Evolutionary conservation across 2,797 vertebrate genomes (phyloP).

Genomic region (Sternarchorhynchus goeldii): DNA sequence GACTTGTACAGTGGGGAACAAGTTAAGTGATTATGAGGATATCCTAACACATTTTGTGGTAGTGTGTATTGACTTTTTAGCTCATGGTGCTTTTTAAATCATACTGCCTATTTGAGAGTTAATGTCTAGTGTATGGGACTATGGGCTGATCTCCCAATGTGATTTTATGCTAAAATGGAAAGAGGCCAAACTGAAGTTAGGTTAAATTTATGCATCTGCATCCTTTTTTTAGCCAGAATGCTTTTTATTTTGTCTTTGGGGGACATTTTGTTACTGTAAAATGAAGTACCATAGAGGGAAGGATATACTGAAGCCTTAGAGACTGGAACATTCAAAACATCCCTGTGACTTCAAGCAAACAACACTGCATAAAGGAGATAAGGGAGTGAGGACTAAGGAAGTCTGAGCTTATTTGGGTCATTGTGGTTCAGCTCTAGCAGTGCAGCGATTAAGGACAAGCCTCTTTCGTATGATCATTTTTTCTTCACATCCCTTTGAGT

Average conservation of each 20-base stretch:
- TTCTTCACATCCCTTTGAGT: conserved; percentile 50
- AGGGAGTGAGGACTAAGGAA: conserved; percentile 63
- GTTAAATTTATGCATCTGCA: too few species aligned
- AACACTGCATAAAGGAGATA: conserved; percentile 67
- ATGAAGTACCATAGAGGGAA: conserved; percentile 9
- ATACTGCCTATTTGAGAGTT: too few species aligned
- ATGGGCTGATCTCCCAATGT: background rate
- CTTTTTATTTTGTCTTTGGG: conserved; percentile 19
- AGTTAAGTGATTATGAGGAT: too few species aligned
- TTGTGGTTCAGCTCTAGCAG: conserved; percentile 54
- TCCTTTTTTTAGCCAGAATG: conserved; percentile 12
- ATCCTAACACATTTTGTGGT: too few species aligned
- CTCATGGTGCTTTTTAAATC: too few species aligned
- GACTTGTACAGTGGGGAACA: too few species aligned
- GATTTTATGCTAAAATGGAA: conserved; percentile 7
- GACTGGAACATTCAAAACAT: conserved; percentile 34
- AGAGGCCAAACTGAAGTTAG: background rate
- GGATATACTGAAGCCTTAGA: background rate
- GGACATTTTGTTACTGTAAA: conserved; percentile 17
- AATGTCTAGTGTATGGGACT: too few species aligned
- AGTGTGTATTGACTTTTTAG: too few species aligned
- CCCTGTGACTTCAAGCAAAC: conserved; percentile 65
- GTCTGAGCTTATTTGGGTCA: conserved; percentile 61
- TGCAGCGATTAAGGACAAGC: conserved; percentile 61
- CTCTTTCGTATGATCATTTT: conserved; percentile 56